These are phyloP conservation scores for Pomacea maculata DNA, from an alignment of 1,140 invertebrate genomes.

Conservation along the genomic window DNA sequence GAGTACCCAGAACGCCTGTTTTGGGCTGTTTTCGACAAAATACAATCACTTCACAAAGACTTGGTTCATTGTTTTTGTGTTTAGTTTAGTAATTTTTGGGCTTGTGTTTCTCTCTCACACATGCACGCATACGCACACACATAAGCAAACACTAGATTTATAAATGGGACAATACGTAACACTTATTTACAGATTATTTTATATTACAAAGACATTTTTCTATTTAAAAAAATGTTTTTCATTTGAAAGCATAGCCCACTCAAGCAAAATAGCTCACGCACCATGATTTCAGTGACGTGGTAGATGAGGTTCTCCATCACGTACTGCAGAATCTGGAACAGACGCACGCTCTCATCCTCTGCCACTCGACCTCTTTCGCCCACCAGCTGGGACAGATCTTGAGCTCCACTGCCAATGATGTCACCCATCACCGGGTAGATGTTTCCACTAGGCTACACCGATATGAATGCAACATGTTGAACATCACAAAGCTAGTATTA, in stretches of 20 bases:
- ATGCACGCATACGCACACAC: neutral
- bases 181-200: neutral
- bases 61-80: constrained; percentile 39
- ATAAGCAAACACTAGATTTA: neutral
- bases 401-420: constrained; percentile 49
- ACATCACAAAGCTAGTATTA: neutral
- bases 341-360: constrained; percentile 29
- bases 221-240: too few relatives aligned
- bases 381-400: constrained; percentile 46
- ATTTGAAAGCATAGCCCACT: too few relatives aligned
- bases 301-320: constrained; percentile 59
- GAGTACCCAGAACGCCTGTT: constrained; percentile 59
- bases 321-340: constrained; percentile 55
- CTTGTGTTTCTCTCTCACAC: neutral
- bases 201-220: too few relatives aligned
- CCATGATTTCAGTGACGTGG: constrained; percentile 64
- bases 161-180: neutral
- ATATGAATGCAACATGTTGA: neutral
- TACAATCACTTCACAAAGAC: constrained; percentile 61
- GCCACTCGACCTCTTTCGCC: neutral
- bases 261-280: constrained; percentile 18
- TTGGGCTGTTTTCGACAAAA: constrained; percentile 47
- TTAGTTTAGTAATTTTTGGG: constrained; percentile 33
- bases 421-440: constrained; percentile 58
- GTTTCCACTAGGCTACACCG: constrained; percentile 56